Evolutionary conservation across 1,140 invertebrate species (phyloP).

Genomic region (Lepeophtheirus salmonis): DNA sequence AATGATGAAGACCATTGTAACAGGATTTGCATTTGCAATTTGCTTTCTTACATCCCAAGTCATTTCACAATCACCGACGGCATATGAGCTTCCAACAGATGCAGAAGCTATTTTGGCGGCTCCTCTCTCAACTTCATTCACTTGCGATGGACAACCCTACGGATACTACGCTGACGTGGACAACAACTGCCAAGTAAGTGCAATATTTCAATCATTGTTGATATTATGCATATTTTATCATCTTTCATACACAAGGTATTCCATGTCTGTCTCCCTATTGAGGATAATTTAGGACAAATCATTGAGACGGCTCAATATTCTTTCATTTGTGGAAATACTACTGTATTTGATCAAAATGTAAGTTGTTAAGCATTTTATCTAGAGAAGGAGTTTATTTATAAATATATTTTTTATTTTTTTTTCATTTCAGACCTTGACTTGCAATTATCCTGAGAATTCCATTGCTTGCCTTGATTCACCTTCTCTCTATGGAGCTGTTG

Average conservation of each 20-base stretch:
- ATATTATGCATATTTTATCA: not conserved
- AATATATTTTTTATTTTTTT: not conserved
- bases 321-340: constrained; percentile 27
- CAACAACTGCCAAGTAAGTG: constrained; percentile 30
- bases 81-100: constrained; percentile 1
- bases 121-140: constrained; percentile 26
- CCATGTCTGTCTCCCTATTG: constrained; percentile 55
- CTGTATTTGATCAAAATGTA: constrained; percentile 25
- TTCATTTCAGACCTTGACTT: constrained; percentile 23
- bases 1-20: too few species aligned
- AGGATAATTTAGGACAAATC: constrained; percentile 35
- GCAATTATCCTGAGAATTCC: constrained; percentile 24
- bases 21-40: not conserved
- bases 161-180: constrained; percentile 29
- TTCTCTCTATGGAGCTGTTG: constrained; percentile 20
- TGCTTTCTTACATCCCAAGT: not conserved
- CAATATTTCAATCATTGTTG: constrained; percentile 39
- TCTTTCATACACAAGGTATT: constrained; percentile 49
- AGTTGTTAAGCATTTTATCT: not conserved
- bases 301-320: constrained; percentile 25
- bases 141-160: constrained; percentile 24
- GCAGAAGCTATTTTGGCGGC: constrained; percentile 3
- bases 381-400: not conserved
- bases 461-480: constrained; percentile 23
- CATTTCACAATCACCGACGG: not conserved